phyloP scores from a whole-genome alignment of 2,113 vertebrate genomes.

The Colossoma macropomum region DNA sequence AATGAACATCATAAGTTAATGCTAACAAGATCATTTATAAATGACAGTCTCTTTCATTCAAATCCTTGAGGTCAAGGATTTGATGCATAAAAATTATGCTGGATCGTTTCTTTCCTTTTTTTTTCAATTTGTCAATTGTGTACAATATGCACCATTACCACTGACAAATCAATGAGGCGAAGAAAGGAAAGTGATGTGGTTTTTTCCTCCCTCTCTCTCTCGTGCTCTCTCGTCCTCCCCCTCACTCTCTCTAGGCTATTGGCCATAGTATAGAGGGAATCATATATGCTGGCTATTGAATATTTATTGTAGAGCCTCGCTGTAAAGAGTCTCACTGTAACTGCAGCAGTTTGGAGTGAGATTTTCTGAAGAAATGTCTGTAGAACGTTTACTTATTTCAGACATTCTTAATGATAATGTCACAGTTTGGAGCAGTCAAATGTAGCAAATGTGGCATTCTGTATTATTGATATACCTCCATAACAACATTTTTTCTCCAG shows the following conservation, averaged over 20 bases:
- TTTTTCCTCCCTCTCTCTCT: conserved; percentile 31
- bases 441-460: no score
- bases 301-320: background rate
- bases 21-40: conserved; percentile 50
- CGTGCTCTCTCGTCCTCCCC: conserved; percentile 24
- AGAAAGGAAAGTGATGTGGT: background rate
- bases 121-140: conserved; percentile 27
- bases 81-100: conserved; percentile 12
- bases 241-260: conserved; percentile 50
- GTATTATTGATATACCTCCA: no score
- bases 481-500: no score
- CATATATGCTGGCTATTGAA: background rate
- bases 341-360: background rate
- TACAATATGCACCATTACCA: conserved; percentile 9
- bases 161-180: conserved; percentile 18
- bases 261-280: background rate
- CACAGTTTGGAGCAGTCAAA: no score
- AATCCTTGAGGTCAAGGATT: conserved; percentile 36
- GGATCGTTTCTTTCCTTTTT: conserved; percentile 3
- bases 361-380: no score
- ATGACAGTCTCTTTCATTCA: conserved; percentile 21
- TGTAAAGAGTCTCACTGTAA: background rate
- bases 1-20: conserved; percentile 39
- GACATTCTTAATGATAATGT: background rate
- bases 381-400: no score